phyloP scores from a whole-genome alignment of 2,113 vertebrate species.

The Micronycteris hirsuta region DNA sequence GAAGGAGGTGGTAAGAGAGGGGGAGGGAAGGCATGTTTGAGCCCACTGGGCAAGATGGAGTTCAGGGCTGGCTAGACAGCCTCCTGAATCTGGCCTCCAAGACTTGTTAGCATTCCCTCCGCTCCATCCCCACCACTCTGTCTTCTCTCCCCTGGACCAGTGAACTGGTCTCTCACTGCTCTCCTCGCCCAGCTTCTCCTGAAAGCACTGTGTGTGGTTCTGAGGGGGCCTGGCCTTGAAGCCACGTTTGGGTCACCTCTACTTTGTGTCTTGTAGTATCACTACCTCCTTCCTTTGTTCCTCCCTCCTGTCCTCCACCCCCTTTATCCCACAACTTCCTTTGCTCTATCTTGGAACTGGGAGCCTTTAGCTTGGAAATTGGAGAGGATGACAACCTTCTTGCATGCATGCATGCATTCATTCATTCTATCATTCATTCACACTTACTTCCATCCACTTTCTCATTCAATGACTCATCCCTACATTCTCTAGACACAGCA shows the following conservation, averaged over 20 bases:
- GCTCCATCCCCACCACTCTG: not conserved
- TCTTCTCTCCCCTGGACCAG: not conserved
- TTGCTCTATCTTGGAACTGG: not conserved
- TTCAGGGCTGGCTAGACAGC: not conserved
- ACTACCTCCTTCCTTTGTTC: not conserved
- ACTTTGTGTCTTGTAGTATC: not conserved
- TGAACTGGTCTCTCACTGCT: not conserved
- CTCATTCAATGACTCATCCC: not conserved
- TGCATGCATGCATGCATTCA: not conserved
- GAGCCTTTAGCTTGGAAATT: not conserved
- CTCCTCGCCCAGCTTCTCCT: not conserved
- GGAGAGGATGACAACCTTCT: not conserved
- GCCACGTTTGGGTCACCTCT: not conserved
- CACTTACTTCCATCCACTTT: not conserved
- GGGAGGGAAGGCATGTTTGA: not conserved
- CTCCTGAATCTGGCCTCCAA: not conserved
- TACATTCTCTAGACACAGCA: not conserved
- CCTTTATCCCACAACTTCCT: conserved; percentile 25
- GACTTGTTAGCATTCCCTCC: not conserved
- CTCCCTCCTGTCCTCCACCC: not conserved
- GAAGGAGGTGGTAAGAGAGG: not conserved
- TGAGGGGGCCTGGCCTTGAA: not conserved
- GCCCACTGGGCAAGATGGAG: not conserved
- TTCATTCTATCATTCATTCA: not conserved
- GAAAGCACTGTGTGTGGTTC: not conserved